These are phyloP conservation scores for Invenusta paracnida DNA, from an alignment of 2,888 invertebrate species.

Conservation along the genomic window DNA sequence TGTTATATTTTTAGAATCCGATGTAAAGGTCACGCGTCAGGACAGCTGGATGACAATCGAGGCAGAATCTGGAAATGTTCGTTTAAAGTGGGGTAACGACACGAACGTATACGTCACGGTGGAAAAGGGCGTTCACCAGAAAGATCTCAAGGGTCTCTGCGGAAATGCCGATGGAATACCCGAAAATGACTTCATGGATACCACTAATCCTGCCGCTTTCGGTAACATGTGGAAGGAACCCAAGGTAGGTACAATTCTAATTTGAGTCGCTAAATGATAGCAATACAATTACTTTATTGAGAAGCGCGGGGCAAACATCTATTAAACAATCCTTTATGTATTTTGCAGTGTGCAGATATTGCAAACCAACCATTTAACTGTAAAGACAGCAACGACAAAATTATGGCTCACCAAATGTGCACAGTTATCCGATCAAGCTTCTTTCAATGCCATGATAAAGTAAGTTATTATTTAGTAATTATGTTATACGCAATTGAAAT, in stretches of 20 bases:
- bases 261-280: background rate
- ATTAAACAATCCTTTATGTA: too few relatives aligned
- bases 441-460: constrained; percentile 6
- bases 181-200: constrained; percentile 39
- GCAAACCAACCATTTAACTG: constrained; percentile 26
- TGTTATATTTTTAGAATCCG: background rate
- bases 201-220: constrained; percentile 42
- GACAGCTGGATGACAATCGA: background rate
- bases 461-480: too few relatives aligned
- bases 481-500: too few relatives aligned
- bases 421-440: constrained; percentile 30
- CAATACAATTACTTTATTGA: background rate
- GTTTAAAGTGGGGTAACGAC: constrained; percentile 45
- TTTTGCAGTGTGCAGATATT: constrained; percentile 39
- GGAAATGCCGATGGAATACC: constrained; percentile 46
- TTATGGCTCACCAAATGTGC: constrained; percentile 28
- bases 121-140: constrained; percentile 36
- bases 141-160: constrained; percentile 45
- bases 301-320: too few relatives aligned
- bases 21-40: background rate
- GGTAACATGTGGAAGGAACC: constrained; percentile 42
- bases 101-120: constrained; percentile 45
- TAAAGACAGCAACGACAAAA: background rate
- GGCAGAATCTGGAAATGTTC: constrained; percentile 36
- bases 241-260: background rate